Conservation (phyloP, 2,888 invertebrate genomes). For the Drosophila merina region DNA sequence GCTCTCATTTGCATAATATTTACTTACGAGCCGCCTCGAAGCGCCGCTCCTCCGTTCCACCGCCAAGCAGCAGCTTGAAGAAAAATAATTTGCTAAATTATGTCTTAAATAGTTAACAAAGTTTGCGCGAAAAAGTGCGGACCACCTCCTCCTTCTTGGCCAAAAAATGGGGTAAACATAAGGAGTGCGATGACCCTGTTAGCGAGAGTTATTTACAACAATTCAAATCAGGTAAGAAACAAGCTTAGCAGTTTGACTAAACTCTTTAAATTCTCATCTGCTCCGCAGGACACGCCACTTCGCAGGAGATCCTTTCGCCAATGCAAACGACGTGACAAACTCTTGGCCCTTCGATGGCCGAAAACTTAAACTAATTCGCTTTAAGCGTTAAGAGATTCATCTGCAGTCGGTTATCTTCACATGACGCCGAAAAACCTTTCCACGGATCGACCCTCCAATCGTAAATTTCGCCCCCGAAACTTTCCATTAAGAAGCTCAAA, state of each 20-base stretch:
- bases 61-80: constrained; percentile 50
- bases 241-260: no score
- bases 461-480: constrained; percentile 69
- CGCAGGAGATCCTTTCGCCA: constrained; percentile 33
- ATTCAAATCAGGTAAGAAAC: neutral
- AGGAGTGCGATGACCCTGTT: constrained; percentile 23
- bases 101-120: constrained; percentile 78
- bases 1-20: constrained; percentile 77
- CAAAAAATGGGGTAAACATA: constrained; percentile 38
- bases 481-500: constrained; percentile 79
- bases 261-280: no score
- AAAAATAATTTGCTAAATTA: constrained; percentile 78
- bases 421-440: constrained; percentile 55
- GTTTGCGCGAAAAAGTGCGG: constrained; percentile 65
- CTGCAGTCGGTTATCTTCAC: constrained; percentile 65
- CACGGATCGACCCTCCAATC: constrained; percentile 44
- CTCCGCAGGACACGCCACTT: constrained; percentile 10
- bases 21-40: constrained; percentile 57
- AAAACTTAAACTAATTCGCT: constrained; percentile 57
- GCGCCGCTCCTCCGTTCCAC: constrained; percentile 3
- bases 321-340: constrained; percentile 52
- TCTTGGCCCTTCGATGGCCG: constrained; percentile 11
- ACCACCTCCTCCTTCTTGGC: constrained; percentile 34
- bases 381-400: constrained; percentile 55
- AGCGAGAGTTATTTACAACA: neutral